phyloP scores from a whole-genome alignment of 2,888 invertebrate species.

The Lithodes maja region DNA sequence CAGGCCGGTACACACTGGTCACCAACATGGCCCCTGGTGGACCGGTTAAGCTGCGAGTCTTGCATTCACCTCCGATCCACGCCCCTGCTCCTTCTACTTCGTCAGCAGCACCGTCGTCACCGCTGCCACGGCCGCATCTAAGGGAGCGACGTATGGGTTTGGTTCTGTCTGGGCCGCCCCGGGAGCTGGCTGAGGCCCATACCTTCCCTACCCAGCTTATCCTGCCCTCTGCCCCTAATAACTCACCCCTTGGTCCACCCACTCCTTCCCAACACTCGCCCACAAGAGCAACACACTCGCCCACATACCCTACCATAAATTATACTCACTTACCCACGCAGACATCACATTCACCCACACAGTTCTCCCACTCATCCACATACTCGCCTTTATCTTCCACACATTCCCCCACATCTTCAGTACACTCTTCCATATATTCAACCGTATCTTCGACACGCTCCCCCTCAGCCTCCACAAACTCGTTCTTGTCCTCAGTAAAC shows the following conservation, averaged over 20 bases:
- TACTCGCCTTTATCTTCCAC: not conserved
- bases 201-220: conserved; percentile 29
- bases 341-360: not conserved
- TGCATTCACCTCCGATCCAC: conserved; percentile 42
- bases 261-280: not conserved
- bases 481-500: not conserved
- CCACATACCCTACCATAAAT: no score
- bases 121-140: conserved; percentile 31
- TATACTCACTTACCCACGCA: no score
- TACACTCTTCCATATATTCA: not conserved
- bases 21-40: conserved; percentile 58
- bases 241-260: conserved; percentile 15
- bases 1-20: conserved; percentile 56
- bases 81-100: conserved; percentile 22
- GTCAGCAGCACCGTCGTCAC: conserved; percentile 10
- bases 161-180: conserved; percentile 39
- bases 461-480: not conserved
- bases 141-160: conserved; percentile 55
- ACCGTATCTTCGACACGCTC: not conserved
- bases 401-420: not conserved
- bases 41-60: conserved; percentile 55
- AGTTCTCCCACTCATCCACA: not conserved
- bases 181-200: conserved; percentile 35
- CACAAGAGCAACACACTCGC: no score
- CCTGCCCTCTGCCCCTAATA: not conserved